Percentiles rank a stretch among this genome's conserved stretches.
Conservation (phyloP, 1,140 invertebrate species). For the honey bee (Apis mellifera) region Amel_HAv3.1 CM009939.2:12037001-12037500, state of each 20-base stretch:
- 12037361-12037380: background rate
- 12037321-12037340: background rate
- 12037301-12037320: too few species aligned
- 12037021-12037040: background rate
- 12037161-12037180: background rate
- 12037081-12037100: background rate
- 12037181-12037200: background rate
- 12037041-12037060: background rate
- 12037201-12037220: background rate
- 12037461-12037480: too few species aligned
- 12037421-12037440: background rate
- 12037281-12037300: background rate
- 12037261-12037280: background rate
- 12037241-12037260: background rate
- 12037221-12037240: background rate
- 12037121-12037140: background rate
- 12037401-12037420: background rate
- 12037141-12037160: too few species aligned
- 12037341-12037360: background rate
- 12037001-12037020: background rate
- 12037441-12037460: background rate
- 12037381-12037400: background rate
- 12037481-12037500: too few species aligned
- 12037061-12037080: background rate
- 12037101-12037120: too few species aligned